Conservation (phyloP, 2,888 invertebrate genomes). For the Brenthis daphne region DNA sequence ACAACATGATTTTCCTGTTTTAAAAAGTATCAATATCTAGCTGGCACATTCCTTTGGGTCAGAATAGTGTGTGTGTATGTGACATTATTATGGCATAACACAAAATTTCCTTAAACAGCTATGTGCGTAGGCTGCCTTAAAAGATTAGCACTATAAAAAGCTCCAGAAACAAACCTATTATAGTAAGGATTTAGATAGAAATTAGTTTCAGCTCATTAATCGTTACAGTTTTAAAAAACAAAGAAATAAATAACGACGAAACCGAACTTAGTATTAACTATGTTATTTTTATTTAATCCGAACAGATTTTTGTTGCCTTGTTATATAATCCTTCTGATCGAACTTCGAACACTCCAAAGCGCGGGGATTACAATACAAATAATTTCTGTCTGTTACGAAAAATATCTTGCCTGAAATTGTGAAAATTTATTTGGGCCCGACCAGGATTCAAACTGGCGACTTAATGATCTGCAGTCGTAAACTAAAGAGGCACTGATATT, state of each 20-base stretch:
- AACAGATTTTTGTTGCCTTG: not conserved
- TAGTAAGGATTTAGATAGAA: not conserved
- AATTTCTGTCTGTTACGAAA: too few species aligned
- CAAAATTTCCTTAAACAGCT: constrained; percentile 1
- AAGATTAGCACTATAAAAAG: not conserved
- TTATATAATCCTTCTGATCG: too few species aligned
- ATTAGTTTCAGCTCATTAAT: not conserved
- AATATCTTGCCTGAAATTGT: too few species aligned
- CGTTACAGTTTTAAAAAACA: too few species aligned
- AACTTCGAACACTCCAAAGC: too few species aligned
- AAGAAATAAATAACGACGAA: not conserved
- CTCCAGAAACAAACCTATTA: not conserved
- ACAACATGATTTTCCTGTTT: too few species aligned
- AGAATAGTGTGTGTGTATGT: not conserved
- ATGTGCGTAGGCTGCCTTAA: constrained; percentile 1
- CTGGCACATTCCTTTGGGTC: not conserved
- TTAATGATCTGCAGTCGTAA: too few species aligned
- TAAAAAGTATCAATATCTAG: too few species aligned
- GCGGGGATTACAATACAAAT: not conserved
- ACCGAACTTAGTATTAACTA: not conserved
- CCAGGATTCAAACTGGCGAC: too few species aligned
- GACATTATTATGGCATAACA: not conserved
- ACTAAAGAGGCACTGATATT: too few species aligned
- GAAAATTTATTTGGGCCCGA: too few species aligned
- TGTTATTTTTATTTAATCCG: not conserved